phyloP scores from a whole-genome alignment of 2,888 invertebrate genomes.

The Drosophila sordidapex region DNA sequence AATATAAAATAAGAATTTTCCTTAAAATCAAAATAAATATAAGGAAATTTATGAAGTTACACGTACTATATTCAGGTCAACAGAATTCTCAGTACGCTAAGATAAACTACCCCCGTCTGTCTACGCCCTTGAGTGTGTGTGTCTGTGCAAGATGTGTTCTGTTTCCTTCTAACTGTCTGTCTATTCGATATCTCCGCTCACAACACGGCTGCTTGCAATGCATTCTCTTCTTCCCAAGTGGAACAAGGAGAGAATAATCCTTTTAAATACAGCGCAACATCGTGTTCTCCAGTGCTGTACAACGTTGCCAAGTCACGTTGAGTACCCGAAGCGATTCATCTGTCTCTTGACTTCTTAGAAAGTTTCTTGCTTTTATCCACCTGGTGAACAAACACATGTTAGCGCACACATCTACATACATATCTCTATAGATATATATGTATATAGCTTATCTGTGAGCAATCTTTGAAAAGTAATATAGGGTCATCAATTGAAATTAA shows the following conservation, averaged over 20 bases:
- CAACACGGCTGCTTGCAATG: constrained; percentile 69
- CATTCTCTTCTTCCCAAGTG: constrained; percentile 60
- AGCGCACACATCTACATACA: not conserved
- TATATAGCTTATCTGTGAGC: not conserved
- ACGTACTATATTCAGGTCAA: not conserved
- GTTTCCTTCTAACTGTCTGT: constrained; percentile 21
- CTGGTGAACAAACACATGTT: constrained; percentile 2
- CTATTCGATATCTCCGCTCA: constrained; percentile 74
- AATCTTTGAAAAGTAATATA: constrained; percentile 14
- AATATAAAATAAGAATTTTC: not conserved
- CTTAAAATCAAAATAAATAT: not conserved
- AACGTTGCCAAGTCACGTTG: constrained; percentile 38
- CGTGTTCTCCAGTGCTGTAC: constrained; percentile 48
- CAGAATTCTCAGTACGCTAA: not conserved
- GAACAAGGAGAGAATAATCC: constrained; percentile 71
- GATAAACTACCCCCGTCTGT: not conserved
- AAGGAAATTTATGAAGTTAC: no score
- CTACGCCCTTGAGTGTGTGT: constrained; percentile 2
- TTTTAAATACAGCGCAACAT: constrained; percentile 73
- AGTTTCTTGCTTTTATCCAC: constrained; percentile 10
- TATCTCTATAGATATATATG: not conserved
- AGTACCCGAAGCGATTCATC: constrained; percentile 14
- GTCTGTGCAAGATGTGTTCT: constrained; percentile 18
- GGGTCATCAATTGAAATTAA: constrained; percentile 48
- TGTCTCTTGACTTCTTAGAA: constrained; percentile 11